These are phyloP conservation scores for Nomada flava DNA, from an alignment of 2,888 invertebrate species.

Conservation along the genomic window DNA sequence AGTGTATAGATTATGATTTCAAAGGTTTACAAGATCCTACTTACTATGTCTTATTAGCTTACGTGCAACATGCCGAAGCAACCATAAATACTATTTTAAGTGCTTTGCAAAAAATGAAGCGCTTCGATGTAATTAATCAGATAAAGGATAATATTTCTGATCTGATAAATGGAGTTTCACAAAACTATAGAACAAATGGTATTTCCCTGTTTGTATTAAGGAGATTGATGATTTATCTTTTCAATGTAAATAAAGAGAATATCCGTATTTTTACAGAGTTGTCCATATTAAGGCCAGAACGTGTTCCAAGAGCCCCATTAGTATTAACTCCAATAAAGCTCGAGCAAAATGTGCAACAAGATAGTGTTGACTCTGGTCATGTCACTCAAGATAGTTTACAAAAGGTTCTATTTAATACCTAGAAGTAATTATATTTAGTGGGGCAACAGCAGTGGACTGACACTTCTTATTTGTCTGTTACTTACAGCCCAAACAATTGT, in stretches of 20 bases:
- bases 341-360: slow-evolving; percentile 2
- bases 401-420: slow-evolving; percentile 44
- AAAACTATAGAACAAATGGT: slow-evolving; percentile 24
- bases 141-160: slow-evolving; percentile 83
- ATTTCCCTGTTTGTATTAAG: slow-evolving; percentile 1
- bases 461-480: neutral
- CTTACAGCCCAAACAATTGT: slow-evolving; percentile 61
- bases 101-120: slow-evolving; percentile 85
- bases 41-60: slow-evolving; percentile 86
- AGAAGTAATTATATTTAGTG: neutral
- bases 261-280: slow-evolving; percentile 33
- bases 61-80: slow-evolving; percentile 85
- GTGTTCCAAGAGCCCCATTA: slow-evolving; percentile 73
- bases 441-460: neutral
- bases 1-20: slow-evolving; percentile 85
- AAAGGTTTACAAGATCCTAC: slow-evolving; percentile 85
- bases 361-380: neutral
- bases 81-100: slow-evolving; percentile 86
- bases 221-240: neutral
- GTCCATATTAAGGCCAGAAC: slow-evolving; percentile 61
- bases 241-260: neutral
- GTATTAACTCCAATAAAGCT: slow-evolving; percentile 66
- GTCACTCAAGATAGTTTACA: slow-evolving; percentile 25
- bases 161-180: slow-evolving; percentile 45
- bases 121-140: slow-evolving; percentile 86